A percentile compares a stretch with the other conserved stretches of the same genome.
phyloP scores from a whole-genome alignment of 2,888 invertebrate genomes.

The Drosophila leonis region DNA sequence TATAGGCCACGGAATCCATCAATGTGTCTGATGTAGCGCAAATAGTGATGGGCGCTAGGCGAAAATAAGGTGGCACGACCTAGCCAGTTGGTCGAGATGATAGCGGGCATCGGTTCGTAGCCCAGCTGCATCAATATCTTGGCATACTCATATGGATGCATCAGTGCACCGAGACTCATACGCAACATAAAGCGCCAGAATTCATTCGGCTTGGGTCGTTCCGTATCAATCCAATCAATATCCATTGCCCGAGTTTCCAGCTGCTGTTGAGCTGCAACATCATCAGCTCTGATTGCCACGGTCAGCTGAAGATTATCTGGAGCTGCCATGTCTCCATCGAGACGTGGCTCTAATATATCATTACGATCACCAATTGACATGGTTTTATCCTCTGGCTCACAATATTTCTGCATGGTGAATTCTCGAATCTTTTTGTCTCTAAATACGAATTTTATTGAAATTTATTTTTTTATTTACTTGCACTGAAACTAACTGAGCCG shows the following conservation, averaged over 20 bases:
- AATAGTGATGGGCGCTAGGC: slow-evolving; percentile 54
- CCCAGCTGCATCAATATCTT: slow-evolving; percentile 64
- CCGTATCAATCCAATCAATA: not conserved
- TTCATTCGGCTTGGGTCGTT: slow-evolving; percentile 29
- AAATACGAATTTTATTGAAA: not conserved
- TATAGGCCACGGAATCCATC: slow-evolving; percentile 59
- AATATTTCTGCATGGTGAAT: not conserved
- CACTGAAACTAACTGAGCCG: not conserved
- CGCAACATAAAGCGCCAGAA: slow-evolving; percentile 46
- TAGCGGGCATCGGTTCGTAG: slow-evolving; percentile 52
- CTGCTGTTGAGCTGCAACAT: not conserved
- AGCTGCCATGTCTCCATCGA: not conserved
- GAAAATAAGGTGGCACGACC: slow-evolving; percentile 17
- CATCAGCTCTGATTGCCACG: too few relatives aligned
- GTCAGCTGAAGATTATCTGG: too few relatives aligned
- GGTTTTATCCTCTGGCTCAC: not conserved
- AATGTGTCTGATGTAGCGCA: slow-evolving; percentile 37
- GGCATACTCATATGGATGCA: slow-evolving; percentile 58
- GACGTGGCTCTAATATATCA: not conserved
- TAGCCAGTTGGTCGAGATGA: slow-evolving; percentile 25
- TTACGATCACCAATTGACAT: not conserved
- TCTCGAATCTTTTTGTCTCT: not conserved
- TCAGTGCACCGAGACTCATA: slow-evolving; percentile 29
- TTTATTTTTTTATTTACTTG: not conserved
- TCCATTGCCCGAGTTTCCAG: not conserved